A percentile compares a stretch with the other conserved stretches of the same genome.
Conservation (phyloP, 1,140 invertebrate species). For the Drosophila nannoptera region DNA sequence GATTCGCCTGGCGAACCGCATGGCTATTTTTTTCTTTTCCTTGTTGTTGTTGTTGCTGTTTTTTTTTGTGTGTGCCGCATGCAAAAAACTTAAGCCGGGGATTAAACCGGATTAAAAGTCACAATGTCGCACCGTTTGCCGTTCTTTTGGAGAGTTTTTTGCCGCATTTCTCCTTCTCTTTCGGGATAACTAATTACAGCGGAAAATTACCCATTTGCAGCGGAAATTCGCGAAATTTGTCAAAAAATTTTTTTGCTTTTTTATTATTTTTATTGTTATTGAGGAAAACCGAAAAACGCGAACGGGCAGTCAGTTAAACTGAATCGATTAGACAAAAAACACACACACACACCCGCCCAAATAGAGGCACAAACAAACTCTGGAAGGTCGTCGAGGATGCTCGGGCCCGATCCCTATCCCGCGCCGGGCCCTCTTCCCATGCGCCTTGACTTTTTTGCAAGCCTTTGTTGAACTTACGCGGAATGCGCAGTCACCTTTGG, state of each 20-base stretch:
- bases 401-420: not conserved
- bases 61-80: slow-evolving; percentile 12
- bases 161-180: slow-evolving; percentile 49
- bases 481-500: slow-evolving; percentile 24
- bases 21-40: slow-evolving; percentile 30
- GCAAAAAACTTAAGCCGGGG: slow-evolving; percentile 75
- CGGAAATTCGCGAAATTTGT: slow-evolving; percentile 71
- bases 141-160: slow-evolving; percentile 55
- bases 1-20: slow-evolving; percentile 24
- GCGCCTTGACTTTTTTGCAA: slow-evolving; percentile 72
- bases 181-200: slow-evolving; percentile 71
- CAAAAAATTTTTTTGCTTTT: slow-evolving; percentile 35
- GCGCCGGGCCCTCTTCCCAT: slow-evolving; percentile 42
- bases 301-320: slow-evolving; percentile 65
- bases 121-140: slow-evolving; percentile 52
- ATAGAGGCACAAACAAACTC: not conserved
- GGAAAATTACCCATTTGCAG: slow-evolving; percentile 71
- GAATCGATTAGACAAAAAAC: slow-evolving; percentile 69
- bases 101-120: slow-evolving; percentile 77
- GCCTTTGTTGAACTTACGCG: slow-evolving; percentile 60
- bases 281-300: slow-evolving; percentile 8
- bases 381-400: slow-evolving; percentile 11
- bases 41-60: slow-evolving; percentile 1
- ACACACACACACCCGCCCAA: too few relatives aligned
- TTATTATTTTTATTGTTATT: slow-evolving; percentile 34